Conservation (phyloP, 2,797 vertebrate genomes). For the Melanotaenia maccullochi region DNA sequence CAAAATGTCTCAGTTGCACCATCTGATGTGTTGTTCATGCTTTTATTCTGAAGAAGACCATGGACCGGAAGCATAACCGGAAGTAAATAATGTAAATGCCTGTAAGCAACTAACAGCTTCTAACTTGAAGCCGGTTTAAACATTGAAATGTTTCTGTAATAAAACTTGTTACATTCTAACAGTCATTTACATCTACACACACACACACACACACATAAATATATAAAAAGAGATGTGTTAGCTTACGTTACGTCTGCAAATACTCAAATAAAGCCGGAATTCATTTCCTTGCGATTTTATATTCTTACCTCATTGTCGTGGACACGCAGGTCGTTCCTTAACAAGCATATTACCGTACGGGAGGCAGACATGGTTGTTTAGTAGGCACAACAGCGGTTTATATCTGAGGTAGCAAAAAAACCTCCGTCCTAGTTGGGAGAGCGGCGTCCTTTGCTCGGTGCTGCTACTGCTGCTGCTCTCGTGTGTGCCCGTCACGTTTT, state of each 20-base stretch:
- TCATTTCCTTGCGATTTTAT: too few relatives aligned
- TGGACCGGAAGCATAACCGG: not conserved
- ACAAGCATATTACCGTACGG: constrained; percentile 76
- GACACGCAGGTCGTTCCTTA: constrained; percentile 82
- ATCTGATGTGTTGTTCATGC: not conserved
- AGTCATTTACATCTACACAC: not conserved
- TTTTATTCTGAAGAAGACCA: not conserved
- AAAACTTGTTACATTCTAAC: not conserved
- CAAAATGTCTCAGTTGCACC: too few relatives aligned
- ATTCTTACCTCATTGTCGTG: constrained; percentile 84
- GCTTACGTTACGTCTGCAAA: not conserved
- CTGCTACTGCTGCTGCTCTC: not conserved
- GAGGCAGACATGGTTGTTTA: constrained; percentile 59
- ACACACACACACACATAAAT: too few relatives aligned
- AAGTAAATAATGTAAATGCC: not conserved
- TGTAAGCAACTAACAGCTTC: not conserved
- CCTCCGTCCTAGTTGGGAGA: not conserved
- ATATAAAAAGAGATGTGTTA: not conserved
- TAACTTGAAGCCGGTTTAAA: not conserved
- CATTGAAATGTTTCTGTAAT: not conserved
- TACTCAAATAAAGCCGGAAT: not conserved
- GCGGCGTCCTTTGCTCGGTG: not conserved
- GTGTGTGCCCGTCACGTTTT: constrained; percentile 42
- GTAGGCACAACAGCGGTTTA: not conserved
- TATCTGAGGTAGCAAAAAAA: not conserved